Base-by-base conservation (phyloP, 2,888 invertebrate genomes). In the Heteropelma amictum region DNA sequence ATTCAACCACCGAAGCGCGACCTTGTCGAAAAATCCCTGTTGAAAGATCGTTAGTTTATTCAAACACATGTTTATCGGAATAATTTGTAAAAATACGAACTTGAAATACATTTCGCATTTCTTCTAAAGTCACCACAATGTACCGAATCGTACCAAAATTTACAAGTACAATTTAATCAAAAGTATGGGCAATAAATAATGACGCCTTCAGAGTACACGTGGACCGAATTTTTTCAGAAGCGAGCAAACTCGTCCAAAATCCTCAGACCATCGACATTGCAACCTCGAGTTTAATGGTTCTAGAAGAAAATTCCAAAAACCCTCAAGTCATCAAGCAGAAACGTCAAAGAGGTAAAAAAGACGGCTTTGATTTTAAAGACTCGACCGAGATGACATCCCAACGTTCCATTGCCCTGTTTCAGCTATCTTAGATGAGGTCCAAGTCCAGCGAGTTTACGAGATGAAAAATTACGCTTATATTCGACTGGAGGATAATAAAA, bases 381-480 rank as follows among this genome's bases (percentile, higher is more conserved):
- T 10, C 19, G 30, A 35, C 10, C 19, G 14, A 1, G 6, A 4
- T 30, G 30, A 6, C 45, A 12, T 12, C 10, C 1, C 40, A 10
- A 14, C 26, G 1, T 33, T 17, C 14, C 2, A 0, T 6, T 10
- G 28, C n/a, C 8, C 33, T 17, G 21, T 56, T 69, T 51, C 56
- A 76, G 77, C 30, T 4, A 19, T 42, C 26, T 12, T 60, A 8
- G 49, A 54, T 4, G 42, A 72, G 42, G 53, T 64, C 2, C 83
- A 84, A 26, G 63, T 74, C 1, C 65, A 69, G 3, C 61, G 65
- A 47, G 82, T 85, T 49, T 86, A 86, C 69, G 83, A 87, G 56
- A 40, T 74, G 61, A 87, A 87, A 72, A 87, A 87, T 77, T 87
- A 87, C 47, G 64, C 76, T 1, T 81, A 86, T 51, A 65, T 85